Conservation (phyloP, 2,888 invertebrate genomes). For the Pegoplata infirma region DNA sequence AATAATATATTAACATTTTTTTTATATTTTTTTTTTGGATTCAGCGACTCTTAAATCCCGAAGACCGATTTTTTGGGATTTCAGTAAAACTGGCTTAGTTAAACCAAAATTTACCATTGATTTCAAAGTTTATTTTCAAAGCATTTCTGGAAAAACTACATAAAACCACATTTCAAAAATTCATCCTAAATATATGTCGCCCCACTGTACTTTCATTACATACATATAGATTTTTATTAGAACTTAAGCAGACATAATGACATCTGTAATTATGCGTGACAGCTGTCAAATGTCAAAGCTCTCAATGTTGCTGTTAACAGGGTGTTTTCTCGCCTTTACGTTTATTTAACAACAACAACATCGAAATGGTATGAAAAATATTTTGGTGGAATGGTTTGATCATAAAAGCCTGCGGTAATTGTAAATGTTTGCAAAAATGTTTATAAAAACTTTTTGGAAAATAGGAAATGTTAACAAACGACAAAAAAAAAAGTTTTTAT, state of each 20-base stretch:
- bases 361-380: background rate
- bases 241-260: constrained; percentile 59
- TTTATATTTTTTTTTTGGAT: no score
- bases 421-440: constrained; percentile 18
- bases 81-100: no score
- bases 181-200: background rate
- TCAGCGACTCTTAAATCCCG: no score
- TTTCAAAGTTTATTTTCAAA: no score
- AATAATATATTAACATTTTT: no score
- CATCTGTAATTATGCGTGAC: constrained; percentile 61
- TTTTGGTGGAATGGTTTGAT: constrained; percentile 21
- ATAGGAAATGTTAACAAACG: constrained; percentile 27
- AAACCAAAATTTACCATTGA: no score
- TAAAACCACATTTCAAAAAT: no score
- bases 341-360: background rate
- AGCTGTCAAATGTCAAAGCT: constrained; percentile 61
- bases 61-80: no score
- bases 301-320: constrained; percentile 51
- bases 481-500: background rate
- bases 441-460: constrained; percentile 16
- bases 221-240: constrained; percentile 40
- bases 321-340: constrained; percentile 34
- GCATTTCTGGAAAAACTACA: no score
- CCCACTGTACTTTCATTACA: background rate
- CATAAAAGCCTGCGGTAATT: constrained; percentile 47